phyloP scores from a whole-genome alignment of 2,888 invertebrate species.

The Yponomeuta sedellus region DNA sequence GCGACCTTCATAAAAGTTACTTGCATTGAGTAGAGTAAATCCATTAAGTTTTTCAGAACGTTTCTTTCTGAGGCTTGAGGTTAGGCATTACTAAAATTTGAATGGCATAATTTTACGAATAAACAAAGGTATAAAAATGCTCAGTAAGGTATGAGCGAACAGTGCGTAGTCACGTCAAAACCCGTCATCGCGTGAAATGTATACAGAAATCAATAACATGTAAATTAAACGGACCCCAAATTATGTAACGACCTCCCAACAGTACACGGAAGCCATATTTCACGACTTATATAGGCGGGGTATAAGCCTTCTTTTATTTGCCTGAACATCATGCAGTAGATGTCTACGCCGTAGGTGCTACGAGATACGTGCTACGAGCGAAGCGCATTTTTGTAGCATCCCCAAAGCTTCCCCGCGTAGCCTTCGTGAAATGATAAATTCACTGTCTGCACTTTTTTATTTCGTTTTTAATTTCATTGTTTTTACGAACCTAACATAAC shows the following conservation, averaged over 20 bases:
- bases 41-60: too few species aligned
- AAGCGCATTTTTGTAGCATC: neutral
- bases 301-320: too few species aligned
- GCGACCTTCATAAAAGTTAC: too few species aligned
- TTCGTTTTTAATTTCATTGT: too few species aligned
- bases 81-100: too few species aligned
- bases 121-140: neutral
- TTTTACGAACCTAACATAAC: too few species aligned
- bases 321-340: too few species aligned
- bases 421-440: neutral
- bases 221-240: neutral
- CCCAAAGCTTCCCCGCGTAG: neutral
- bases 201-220: conserved; percentile 13
- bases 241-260: neutral
- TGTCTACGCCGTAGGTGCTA: neutral
- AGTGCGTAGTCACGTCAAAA: neutral
- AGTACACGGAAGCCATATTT: neutral
- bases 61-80: too few species aligned
- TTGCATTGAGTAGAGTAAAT: too few species aligned
- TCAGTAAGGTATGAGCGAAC: neutral
- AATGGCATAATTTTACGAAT: too few species aligned
- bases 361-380: neutral
- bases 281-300: neutral
- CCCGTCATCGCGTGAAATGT: conserved; percentile 8
- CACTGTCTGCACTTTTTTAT: too few species aligned